Conservation (phyloP, 2,888 invertebrate genomes). For the Chelonus formosanus region DNA sequence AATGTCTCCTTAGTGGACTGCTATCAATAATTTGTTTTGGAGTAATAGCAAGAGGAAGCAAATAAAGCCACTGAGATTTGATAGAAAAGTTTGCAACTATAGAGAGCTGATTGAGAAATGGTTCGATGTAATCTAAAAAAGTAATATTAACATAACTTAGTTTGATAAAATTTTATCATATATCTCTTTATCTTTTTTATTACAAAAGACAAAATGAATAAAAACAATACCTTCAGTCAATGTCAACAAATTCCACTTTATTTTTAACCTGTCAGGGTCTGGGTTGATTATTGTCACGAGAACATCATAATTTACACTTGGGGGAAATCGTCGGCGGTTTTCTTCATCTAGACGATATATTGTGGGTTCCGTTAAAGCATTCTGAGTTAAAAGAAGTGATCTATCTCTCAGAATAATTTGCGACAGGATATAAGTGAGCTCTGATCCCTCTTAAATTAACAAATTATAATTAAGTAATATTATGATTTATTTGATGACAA, state of each 20-base stretch:
- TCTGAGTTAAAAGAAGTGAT: slow-evolving; percentile 55
- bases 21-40: slow-evolving; percentile 71
- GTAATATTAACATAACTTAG: background rate
- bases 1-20: slow-evolving; percentile 69
- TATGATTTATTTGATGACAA: background rate
- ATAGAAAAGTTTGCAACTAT: slow-evolving; percentile 81
- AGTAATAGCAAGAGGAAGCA: slow-evolving; percentile 79
- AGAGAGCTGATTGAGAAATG: slow-evolving; percentile 77
- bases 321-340: slow-evolving; percentile 67
- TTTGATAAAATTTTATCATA: no score
- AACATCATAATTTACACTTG: slow-evolving; percentile 76
- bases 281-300: slow-evolving; percentile 86
- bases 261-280: slow-evolving; percentile 75
- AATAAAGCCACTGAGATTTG: slow-evolving; percentile 89
- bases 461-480: background rate
- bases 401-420: slow-evolving; percentile 69
- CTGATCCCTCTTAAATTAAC: slow-evolving; percentile 63
- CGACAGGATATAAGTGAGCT: slow-evolving; percentile 68
- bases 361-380: slow-evolving; percentile 59
- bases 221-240: slow-evolving; percentile 71
- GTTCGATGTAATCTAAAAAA: slow-evolving; percentile 77
- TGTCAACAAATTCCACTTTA: slow-evolving; percentile 75
- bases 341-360: slow-evolving; percentile 59
- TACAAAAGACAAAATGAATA: slow-evolving; percentile 24
- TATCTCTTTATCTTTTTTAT: no score